Base-by-base conservation (phyloP, 1,140 invertebrate genomes). In the Pseudomyrmex cubaensis region DNA sequence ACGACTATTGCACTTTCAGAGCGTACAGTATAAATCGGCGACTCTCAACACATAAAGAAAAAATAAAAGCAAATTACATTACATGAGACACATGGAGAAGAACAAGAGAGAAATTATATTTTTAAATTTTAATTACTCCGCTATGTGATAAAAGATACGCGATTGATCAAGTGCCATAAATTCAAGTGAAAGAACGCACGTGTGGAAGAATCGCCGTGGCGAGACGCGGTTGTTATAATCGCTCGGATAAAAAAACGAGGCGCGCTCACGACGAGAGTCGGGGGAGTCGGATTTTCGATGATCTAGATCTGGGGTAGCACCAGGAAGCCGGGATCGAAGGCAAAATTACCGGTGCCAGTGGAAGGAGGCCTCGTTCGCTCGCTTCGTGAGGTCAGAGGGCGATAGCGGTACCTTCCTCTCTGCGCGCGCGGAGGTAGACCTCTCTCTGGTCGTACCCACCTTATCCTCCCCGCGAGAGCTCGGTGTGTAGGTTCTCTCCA, bases 401-500 rank as follows among this genome's bases (percentile, higher is more conserved):
- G 91, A 93, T 94, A 94, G 93, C 93, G 93, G 93, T 94, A 94
- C 92, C 91, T 86, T 92, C 91, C 87, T 88, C 89, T 89, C 66
- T 61, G 62, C 64, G 46, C 64, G 46, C 80, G 69, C 76, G 82
- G 85, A 91, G 89, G 90, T 91, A 91, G 87, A 83, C 85, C 85
- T 85, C 86, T 59, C 88, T 87, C 85, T 7, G 35, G 82, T 89
- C 86, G 87, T 89, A 87, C 87, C 35, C 89, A 90, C 59, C 75
- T 84, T 87, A 80, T 74, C 50, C 76, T 70, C 54, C 52, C 46
- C 22, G 76, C 76, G 54, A 80, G 66, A 85, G 83, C 86, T 35
- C 35, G 63, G 85, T 84, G 67, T 89, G 85, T 87, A 76, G 87
- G 83, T 87, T 80, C 87, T 84, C 85, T 87, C 87, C 89, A 88